Evolutionary conservation across 1,140 invertebrate species (phyloP).

Genomic region (Macrobrachium nipponense): DNA sequence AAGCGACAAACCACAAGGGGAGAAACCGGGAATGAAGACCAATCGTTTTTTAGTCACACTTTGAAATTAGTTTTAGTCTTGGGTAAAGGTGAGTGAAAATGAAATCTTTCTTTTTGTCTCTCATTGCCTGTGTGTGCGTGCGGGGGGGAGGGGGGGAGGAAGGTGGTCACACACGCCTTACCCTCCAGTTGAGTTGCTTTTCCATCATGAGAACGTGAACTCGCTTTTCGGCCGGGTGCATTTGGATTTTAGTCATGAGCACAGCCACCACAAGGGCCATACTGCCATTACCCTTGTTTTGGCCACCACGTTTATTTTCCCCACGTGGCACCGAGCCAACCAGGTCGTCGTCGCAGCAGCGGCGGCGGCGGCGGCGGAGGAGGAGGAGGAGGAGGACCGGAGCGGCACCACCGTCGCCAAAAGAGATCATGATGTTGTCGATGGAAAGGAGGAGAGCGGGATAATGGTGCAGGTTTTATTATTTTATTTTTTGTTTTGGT

Average conservation of each 20-base stretch:
- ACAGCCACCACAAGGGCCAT: slow-evolving; percentile 77
- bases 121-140: too few relatives aligned
- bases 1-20: too few relatives aligned
- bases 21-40: too few relatives aligned
- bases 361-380: slow-evolving; percentile 6
- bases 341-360: background rate
- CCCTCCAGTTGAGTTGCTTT: slow-evolving; percentile 75
- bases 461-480: background rate
- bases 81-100: too few relatives aligned
- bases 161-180: slow-evolving; percentile 66
- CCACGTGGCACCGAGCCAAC: background rate
- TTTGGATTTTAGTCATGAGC: slow-evolving; percentile 75
- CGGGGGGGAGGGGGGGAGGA: too few relatives aligned
- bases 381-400: too few relatives aligned
- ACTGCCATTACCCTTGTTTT: slow-evolving; percentile 74
- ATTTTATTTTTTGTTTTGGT: background rate
- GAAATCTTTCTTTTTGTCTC: too few relatives aligned
- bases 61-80: too few relatives aligned
- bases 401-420: background rate
- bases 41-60: too few relatives aligned
- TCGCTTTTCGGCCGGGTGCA: slow-evolving; percentile 76
- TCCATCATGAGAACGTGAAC: slow-evolving; percentile 79
- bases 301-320: background rate
- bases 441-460: background rate
- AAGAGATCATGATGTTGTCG: background rate